Base-by-base conservation (phyloP, 2,797 vertebrate species). In the Rousettus madagascariensis region DNA sequence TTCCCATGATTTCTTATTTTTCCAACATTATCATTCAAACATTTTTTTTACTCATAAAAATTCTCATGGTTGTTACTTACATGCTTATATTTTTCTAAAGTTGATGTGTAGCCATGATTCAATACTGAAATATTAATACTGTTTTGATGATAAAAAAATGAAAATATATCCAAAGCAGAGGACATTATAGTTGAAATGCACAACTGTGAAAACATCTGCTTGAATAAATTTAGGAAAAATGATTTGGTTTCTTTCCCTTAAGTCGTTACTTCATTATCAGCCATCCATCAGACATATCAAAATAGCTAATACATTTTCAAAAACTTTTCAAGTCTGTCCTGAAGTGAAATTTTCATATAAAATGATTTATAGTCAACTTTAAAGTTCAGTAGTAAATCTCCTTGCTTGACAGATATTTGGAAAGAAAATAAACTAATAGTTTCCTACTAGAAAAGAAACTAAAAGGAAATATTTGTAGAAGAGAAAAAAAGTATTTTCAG, bases 331-430 rank as follows among this genome's bases (percentile, higher is more conserved):
- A 93, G 36, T 89, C 86, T 94, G 49, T 77, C 61, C 36, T 91
- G 79, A 82, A 96, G 69, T 91, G 65, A 94, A 96, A 93, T 89
- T 97, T 84, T 96, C 89, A 97, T 93, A 80, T 96, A 96, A 96
- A 91, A 96, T 97, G 93, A 96, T 97, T 94, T 95, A 96, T 95
- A 91, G 89, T 91, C 69, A 95, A 93, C 57, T 89, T 97, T 91
- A 83, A 96, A 97, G 57, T 93, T 94, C 89, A 93, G 59, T 77
- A 93, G 94, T 96, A 94, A 90, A 93, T 90, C 55, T 93, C 79
- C 41, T 90, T 89, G 11, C 65, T 86, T 96, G 90, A 91, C 79
- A 95, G 69, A 80, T 91, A 86, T 66, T 96, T 94, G 79, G 87
- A 87, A 95, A 77, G 63, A 91, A 88, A 94, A 89, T 33, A 89